phyloP scores from a whole-genome alignment of 1,140 invertebrate genomes.

The Caenorhabditis briggsae region DNA sequence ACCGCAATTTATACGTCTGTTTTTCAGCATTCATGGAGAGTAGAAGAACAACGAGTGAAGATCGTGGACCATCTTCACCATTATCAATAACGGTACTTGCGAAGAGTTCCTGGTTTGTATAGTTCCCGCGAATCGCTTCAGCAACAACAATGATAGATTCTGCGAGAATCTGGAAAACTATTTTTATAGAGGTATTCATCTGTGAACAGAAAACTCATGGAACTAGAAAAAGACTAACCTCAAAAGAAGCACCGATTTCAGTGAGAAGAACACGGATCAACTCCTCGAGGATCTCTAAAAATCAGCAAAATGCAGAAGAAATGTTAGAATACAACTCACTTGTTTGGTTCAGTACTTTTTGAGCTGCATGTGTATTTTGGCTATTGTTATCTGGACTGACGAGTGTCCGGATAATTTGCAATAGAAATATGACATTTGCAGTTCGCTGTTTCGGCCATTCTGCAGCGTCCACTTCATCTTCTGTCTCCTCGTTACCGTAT shows the following conservation, averaged over 20 bases:
- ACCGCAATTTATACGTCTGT: constrained; percentile 90
- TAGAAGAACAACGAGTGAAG: constrained; percentile 91
- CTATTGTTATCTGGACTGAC: constrained; percentile 87
- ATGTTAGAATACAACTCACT: constrained; percentile 79
- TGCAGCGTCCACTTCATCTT: constrained; percentile 81
- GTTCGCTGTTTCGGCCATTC: constrained; percentile 95
- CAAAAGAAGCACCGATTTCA: constrained; percentile 94
- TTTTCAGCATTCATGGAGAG: constrained; percentile 99
- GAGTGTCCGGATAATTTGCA: constrained; percentile 87
- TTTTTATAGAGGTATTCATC: neutral
- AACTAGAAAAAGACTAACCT: constrained; percentile 81
- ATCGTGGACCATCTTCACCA: constrained; percentile 84
- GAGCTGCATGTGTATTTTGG: constrained; percentile 86
- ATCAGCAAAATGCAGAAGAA: neutral
- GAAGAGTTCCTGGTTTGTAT: constrained; percentile 92
- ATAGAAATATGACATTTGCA: constrained; percentile 90
- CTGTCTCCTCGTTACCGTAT: constrained; percentile 83
- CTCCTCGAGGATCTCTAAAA: constrained; percentile 82
- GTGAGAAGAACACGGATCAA: constrained; percentile 85
- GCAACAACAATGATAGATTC: constrained; percentile 95
- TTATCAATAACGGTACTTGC: constrained; percentile 90
- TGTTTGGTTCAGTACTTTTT: constrained; percentile 88
- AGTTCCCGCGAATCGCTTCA: constrained; percentile 92
- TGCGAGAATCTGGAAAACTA: constrained; percentile 81
- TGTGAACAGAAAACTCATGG: neutral